These are phyloP conservation scores for Catocala nupta DNA, from an alignment of 2,888 invertebrate species.

Conservation along the genomic window DNA sequence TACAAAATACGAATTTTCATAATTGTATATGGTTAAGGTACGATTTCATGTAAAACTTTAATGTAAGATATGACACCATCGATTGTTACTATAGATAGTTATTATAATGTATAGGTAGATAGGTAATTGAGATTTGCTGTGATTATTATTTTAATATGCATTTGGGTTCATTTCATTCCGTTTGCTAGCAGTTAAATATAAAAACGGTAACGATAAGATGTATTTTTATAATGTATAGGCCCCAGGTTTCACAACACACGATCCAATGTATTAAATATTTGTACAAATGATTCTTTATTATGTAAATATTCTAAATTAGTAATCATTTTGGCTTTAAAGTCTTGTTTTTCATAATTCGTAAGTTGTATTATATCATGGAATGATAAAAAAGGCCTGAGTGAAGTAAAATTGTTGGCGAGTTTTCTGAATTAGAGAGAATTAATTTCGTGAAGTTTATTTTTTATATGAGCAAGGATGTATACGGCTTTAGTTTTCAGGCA, in stretches of 20 bases:
- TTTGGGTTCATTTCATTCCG: conserved; percentile 49
- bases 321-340: conserved; percentile 40
- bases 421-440: too few species aligned
- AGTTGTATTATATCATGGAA: conserved; percentile 39
- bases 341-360: conserved; percentile 35
- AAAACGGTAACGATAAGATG: conserved; percentile 60
- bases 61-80: conserved; percentile 68
- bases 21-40: conserved; percentile 45
- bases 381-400: conserved; percentile 23
- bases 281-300: conserved; percentile 45
- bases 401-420: conserved; percentile 21
- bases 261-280: conserved; percentile 58
- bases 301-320: conserved; percentile 62
- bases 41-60: conserved; percentile 45
- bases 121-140: conserved; percentile 75
- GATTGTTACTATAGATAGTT: conserved; percentile 63
- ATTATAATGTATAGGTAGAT: conserved; percentile 60
- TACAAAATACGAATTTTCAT: conserved; percentile 68
- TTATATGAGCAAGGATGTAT: conserved; percentile 19
- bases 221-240: conserved; percentile 78
- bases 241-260: conserved; percentile 74
- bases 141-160: conserved; percentile 65
- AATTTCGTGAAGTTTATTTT: conserved; percentile 9
- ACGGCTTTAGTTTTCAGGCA: conserved; percentile 13
- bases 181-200: conserved; percentile 51